These are phyloP conservation scores for Drosophila vallismaia DNA, from an alignment of 2,888 invertebrate species.

Conservation along the genomic window DNA sequence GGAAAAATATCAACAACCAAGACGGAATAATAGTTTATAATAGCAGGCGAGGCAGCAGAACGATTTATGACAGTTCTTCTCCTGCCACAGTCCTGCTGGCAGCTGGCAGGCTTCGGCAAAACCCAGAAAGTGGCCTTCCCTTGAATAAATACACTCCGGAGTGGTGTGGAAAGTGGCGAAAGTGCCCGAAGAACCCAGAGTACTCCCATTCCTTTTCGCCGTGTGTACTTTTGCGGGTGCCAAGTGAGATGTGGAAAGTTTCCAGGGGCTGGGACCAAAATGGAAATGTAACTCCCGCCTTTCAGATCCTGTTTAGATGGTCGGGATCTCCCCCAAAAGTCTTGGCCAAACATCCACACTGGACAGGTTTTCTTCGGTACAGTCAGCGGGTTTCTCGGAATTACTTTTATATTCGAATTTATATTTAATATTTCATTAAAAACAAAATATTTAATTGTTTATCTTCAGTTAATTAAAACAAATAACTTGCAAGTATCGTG, in stretches of 20 bases:
- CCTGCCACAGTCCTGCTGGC: slow-evolving; percentile 2
- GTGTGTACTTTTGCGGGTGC: slow-evolving; percentile 22
- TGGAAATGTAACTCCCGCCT: slow-evolving; percentile 24
- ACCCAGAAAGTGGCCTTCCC: slow-evolving; percentile 55
- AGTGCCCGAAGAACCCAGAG: not conserved
- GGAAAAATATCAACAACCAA: slow-evolving; percentile 75
- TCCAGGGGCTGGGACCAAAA: slow-evolving; percentile 27
- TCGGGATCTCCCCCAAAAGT: slow-evolving; percentile 54
- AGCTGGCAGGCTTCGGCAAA: slow-evolving; percentile 47
- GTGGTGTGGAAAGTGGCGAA: slow-evolving; percentile 43
- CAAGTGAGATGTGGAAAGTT: slow-evolving; percentile 27
- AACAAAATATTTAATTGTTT: too few relatives aligned
- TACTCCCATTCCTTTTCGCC: slow-evolving; percentile 5
- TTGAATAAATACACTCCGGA: slow-evolving; percentile 65
- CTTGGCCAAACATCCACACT: slow-evolving; percentile 59
- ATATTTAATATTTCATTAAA: too few relatives aligned
- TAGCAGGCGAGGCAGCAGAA: slow-evolving; percentile 37
- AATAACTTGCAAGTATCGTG: too few relatives aligned
- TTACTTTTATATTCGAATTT: too few relatives aligned
- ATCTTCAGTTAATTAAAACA: too few relatives aligned
- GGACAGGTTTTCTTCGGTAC: slow-evolving; percentile 15
- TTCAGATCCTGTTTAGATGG: slow-evolving; percentile 2
- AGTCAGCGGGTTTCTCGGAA: too few relatives aligned
- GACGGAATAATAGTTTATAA: slow-evolving; percentile 75
- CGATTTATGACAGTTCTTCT: slow-evolving; percentile 38